These are phyloP conservation scores for Brachyrhaphis roseni DNA, from an alignment of 2,797 vertebrate species.

Conservation along the genomic window DNA sequence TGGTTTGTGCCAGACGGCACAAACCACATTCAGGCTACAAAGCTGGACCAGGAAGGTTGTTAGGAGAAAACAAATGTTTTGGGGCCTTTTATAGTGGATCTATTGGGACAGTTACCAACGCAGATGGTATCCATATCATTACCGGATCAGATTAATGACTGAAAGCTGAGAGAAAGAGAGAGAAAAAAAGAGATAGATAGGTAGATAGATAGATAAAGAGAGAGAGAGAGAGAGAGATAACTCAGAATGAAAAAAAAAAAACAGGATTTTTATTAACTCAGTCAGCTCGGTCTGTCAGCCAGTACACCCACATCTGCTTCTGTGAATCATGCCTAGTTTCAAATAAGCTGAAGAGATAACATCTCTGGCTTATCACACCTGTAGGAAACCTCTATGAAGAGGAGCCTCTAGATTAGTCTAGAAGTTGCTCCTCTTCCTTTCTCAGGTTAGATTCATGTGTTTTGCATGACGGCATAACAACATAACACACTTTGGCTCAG, in stretches of 20 bases:
- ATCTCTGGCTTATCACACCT: not conserved
- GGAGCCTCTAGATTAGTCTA: not conserved
- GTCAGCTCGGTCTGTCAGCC: not conserved
- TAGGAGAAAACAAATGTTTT: not conserved
- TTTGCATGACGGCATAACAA: not conserved
- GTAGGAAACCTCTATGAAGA: not conserved
- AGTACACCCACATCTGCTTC: not conserved
- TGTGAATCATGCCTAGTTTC: not conserved
- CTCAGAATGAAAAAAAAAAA: not conserved
- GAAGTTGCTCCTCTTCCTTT: not conserved
- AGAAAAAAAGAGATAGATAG: not conserved
- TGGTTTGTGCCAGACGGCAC: not conserved
- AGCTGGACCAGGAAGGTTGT: not conserved
- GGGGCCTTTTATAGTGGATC: not conserved
- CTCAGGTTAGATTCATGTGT: not conserved
- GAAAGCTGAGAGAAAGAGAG: not conserved
- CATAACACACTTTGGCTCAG: not conserved
- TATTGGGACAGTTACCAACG: not conserved
- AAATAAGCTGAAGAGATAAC: not conserved
- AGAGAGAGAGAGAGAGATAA: not conserved
- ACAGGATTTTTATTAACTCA: not conserved
- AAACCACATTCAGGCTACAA: not conserved
- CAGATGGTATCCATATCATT: not conserved
- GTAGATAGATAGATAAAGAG: fast-evolving
- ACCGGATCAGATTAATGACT: not conserved